Conservation (phyloP, 2,888 invertebrate species). For the Agrochola lychnidis region DNA sequence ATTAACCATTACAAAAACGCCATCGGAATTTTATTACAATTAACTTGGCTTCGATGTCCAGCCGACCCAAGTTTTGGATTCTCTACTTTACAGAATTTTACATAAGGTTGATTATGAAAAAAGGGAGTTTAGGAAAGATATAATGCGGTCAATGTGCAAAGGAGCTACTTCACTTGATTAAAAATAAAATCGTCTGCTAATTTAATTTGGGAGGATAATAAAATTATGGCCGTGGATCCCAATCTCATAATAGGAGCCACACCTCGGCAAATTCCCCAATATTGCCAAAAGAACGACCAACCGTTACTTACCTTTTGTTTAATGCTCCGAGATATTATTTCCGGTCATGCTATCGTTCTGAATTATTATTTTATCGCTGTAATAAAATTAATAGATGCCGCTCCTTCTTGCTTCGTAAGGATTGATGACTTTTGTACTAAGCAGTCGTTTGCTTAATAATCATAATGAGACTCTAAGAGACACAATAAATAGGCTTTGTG, state of each 20-base stretch:
- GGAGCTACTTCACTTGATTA: slow-evolving; percentile 78
- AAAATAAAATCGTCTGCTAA: slow-evolving; percentile 80
- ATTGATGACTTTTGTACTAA: slow-evolving; percentile 62
- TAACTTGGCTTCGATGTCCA: slow-evolving; percentile 45
- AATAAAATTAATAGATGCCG: slow-evolving; percentile 79
- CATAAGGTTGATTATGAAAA: slow-evolving; percentile 19
- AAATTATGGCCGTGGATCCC: slow-evolving; percentile 77
- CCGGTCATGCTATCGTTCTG: slow-evolving; percentile 85
- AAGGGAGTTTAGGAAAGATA: background rate
- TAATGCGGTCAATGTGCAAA: slow-evolving; percentile 50
- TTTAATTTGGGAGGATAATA: slow-evolving; percentile 78
- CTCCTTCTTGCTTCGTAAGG: slow-evolving; percentile 61
- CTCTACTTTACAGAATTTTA: slow-evolving; percentile 8
- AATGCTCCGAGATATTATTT: slow-evolving; percentile 85
- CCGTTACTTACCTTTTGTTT: slow-evolving; percentile 86
- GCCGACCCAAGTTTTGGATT: slow-evolving; percentile 9
- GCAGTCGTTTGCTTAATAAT: slow-evolving; percentile 57
- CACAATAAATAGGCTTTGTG: slow-evolving; percentile 47
- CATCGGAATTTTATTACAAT: slow-evolving; percentile 59
- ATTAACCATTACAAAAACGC: slow-evolving; percentile 58
- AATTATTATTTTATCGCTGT: slow-evolving; percentile 85
- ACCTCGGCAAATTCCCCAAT: slow-evolving; percentile 85
- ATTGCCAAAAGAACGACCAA: slow-evolving; percentile 82
- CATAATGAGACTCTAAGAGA: slow-evolving; percentile 53
- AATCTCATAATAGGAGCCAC: slow-evolving; percentile 79